Conservation (phyloP, 2,888 invertebrate genomes). For the Thera britannica region DNA sequence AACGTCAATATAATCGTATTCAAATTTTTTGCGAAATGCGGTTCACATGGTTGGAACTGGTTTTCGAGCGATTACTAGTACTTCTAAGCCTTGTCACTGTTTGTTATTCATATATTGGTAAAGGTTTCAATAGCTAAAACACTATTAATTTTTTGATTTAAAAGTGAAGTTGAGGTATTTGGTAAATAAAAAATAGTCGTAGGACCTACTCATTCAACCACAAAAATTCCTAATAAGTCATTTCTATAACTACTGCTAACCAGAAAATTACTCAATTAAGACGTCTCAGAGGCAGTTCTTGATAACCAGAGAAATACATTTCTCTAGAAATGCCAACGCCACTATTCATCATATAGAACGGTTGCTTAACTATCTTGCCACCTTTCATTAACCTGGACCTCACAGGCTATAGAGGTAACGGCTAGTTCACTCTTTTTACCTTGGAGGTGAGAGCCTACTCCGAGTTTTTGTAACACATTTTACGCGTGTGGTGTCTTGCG, state of each 20-base stretch:
- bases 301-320: slow-evolving; percentile 35
- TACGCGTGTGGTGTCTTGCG: no score
- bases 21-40: no score
- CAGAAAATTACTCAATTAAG: slow-evolving; percentile 40
- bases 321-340: slow-evolving; percentile 33
- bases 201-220: background rate
- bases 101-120: no score
- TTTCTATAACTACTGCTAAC: slow-evolving; percentile 21
- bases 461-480: no score
- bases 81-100: no score
- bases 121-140: no score
- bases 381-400: slow-evolving; percentile 41
- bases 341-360: slow-evolving; percentile 40
- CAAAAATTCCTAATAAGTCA: background rate
- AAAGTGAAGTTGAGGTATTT: no score
- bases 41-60: no score
- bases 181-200: background rate
- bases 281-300: slow-evolving; percentile 30
- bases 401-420: slow-evolving; percentile 3
- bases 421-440: slow-evolving; percentile 6
- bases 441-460: no score
- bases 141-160: no score
- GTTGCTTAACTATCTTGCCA: slow-evolving; percentile 41
- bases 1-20: no score
- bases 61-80: no score